phyloP scores from a whole-genome alignment of 2,797 vertebrate species.

The Hippopotamyrus pictus region DNA sequence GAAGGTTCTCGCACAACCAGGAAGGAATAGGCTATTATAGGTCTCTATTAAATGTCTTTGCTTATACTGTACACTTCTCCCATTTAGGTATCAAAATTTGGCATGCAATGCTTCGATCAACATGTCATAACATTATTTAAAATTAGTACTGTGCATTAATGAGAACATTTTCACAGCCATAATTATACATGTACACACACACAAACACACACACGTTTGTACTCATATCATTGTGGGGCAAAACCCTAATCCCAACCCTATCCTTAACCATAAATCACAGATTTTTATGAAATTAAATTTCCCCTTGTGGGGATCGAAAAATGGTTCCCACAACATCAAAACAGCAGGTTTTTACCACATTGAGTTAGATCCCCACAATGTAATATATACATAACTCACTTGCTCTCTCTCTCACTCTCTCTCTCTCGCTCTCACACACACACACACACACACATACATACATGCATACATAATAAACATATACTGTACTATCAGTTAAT shows the following conservation, averaged over 20 bases:
- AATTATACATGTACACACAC: neutral
- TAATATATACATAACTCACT: neutral
- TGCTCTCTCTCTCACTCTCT: too few species aligned
- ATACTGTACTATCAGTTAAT: neutral
- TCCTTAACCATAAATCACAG: neutral
- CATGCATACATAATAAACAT: neutral
- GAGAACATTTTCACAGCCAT: neutral
- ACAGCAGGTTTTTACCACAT: neutral
- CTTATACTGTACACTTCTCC: neutral
- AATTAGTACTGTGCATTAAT: neutral
- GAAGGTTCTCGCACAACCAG: neutral
- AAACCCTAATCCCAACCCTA: neutral
- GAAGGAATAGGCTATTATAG: neutral
- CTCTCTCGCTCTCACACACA: neutral
- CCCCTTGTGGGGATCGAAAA: neutral
- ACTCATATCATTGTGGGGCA: neutral
- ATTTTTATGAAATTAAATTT: neutral
- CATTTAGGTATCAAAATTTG: neutral
- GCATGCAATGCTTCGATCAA: neutral
- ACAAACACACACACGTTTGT: neutral
- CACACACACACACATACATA: neutral
- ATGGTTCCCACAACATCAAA: neutral
- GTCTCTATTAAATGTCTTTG: neutral
- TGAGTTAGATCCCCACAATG: neutral
- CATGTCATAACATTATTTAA: neutral